Evolutionary conservation across 2,113 vertebrate genomes (phyloP), one percentile per base, ranked within the genome.

Genomic region (Rallus limicola): DNA sequence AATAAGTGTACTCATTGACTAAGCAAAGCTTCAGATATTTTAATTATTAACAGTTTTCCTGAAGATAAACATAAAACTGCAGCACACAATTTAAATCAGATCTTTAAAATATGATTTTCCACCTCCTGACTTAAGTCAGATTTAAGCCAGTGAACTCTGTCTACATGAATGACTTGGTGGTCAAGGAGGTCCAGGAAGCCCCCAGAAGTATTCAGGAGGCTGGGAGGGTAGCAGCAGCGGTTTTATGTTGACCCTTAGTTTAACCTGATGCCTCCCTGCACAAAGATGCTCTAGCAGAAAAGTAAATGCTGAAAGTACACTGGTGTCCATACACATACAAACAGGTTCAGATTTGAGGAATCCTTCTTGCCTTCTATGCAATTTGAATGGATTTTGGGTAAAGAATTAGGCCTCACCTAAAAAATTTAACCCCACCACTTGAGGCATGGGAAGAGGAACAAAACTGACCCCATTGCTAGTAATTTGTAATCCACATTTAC

Each of bases 231-330:
- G 15, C 26, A 69, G 7, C 16, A 72, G 1, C 8, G 11, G 62
- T 88, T 76, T 79, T 21, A 60, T 29, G 52, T 42, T 69, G 12
- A 3, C 34, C 53, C 25, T 11, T 9, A 11, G 60, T 19, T 71
- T 70, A 74, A 63, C 11, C 42, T 0, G 0, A 20, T 26, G 26
- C 5, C 12, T 18, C 59, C 34, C 33, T 42, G 29, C 34, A 11
- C 25, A 78, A 75, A 79, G 38, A 55, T 29, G 34, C 5, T 79
- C 26, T 16, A 29, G 33, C 36, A 24, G 42, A 33, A 42, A 38
- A 85, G n/a, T n/a, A 18, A 55, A 44, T 33, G 10, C 18, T 62
- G 42, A 72, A 85, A 38, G 91, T 60, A 46, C 0, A 0, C 8
- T 23, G 5, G 11, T 11, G 11, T 14, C 25, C 48, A 31, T 3